Percentiles rank a stretch among this genome's conserved stretches.
These are phyloP conservation scores for Hylaeus anthracinus DNA, from an alignment of 1,140 invertebrate genomes.

Conservation along the genomic window DNA sequence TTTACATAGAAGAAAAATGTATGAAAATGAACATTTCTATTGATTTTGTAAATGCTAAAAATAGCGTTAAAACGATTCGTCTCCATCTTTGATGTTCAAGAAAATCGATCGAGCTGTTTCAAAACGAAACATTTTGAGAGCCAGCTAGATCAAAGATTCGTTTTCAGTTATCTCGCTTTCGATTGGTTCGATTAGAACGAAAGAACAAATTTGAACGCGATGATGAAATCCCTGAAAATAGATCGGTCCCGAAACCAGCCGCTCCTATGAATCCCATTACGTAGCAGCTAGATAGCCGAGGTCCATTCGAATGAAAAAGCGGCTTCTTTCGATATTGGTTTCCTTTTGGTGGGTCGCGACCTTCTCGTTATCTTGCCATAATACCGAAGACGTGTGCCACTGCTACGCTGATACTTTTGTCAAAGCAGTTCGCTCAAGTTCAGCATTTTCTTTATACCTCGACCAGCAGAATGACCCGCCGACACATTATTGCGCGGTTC, in stretches of 20 bases:
- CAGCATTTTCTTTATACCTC: neutral
- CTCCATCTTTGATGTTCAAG: neutral
- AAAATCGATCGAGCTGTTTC: neutral
- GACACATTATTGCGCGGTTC: neutral
- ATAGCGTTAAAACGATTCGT: too few species aligned
- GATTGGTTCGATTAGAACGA: slow-evolving; percentile 2
- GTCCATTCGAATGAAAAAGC: neutral
- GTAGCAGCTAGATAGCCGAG: slow-evolving; percentile 10
- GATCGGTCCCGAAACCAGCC: neutral
- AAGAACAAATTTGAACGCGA: neutral
- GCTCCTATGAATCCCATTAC: slow-evolving; percentile 9
- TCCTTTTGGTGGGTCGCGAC: neutral
- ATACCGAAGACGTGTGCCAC: neutral
- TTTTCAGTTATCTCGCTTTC: slow-evolving; percentile 13
- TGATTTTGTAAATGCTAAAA: too few species aligned
- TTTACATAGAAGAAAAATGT: too few species aligned
- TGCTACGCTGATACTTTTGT: slow-evolving; percentile 20
- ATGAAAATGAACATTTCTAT: too few species aligned
- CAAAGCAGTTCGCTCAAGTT: neutral
- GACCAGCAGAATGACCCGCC: neutral
- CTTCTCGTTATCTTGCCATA: slow-evolving; percentile 10
- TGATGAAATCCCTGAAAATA: slow-evolving; percentile 36
- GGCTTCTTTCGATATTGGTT: slow-evolving; percentile 20
- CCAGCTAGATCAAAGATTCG: neutral
- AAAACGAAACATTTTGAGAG: neutral